Percentiles rank a stretch among this genome's conserved stretches.
phyloP scores from a whole-genome alignment of 92 coral and sea anemone species.

The Phenganax stokvisi region DNA sequence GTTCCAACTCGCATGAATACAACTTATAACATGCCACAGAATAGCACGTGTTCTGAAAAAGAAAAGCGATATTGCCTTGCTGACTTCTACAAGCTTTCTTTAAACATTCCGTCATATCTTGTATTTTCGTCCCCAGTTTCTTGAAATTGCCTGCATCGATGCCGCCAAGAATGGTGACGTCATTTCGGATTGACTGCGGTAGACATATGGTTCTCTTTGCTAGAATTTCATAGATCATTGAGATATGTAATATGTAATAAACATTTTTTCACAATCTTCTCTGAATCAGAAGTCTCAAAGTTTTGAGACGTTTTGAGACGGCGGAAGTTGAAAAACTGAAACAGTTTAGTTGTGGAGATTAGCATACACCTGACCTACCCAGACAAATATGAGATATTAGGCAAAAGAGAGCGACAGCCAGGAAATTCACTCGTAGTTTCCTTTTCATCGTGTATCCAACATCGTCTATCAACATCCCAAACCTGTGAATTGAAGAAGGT shows the following conservation, averaged over 20 bases:
- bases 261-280: neutral
- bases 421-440: neutral
- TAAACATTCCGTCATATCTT: constrained; percentile 27
- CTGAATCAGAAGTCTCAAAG: neutral
- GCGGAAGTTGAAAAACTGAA: neutral
- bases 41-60: neutral
- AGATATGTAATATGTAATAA: neutral
- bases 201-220: constrained; percentile 32
- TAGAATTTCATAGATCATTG: neutral
- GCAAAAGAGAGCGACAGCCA: neutral
- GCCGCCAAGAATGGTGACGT: constrained; percentile 20
- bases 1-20: constrained; percentile 16
- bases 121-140: constrained; percentile 7
- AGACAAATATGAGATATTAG: neutral
- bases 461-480: neutral
- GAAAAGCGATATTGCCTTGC: constrained; percentile 29
- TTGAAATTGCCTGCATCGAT: constrained; percentile 31
- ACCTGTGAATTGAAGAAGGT: constrained; percentile 26
- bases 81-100: constrained; percentile 5
- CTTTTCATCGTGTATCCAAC: constrained; percentile 7
- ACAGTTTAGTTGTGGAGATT: neutral
- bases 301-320: neutral
- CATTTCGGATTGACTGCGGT: constrained; percentile 8
- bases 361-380: neutral
- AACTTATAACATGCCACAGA: neutral